A percentile compares a stretch with the other conserved stretches of the same genome.
These are phyloP conservation scores for Tinea trinotella DNA, from an alignment of 2,888 invertebrate genomes.

Conservation along the genomic window DNA sequence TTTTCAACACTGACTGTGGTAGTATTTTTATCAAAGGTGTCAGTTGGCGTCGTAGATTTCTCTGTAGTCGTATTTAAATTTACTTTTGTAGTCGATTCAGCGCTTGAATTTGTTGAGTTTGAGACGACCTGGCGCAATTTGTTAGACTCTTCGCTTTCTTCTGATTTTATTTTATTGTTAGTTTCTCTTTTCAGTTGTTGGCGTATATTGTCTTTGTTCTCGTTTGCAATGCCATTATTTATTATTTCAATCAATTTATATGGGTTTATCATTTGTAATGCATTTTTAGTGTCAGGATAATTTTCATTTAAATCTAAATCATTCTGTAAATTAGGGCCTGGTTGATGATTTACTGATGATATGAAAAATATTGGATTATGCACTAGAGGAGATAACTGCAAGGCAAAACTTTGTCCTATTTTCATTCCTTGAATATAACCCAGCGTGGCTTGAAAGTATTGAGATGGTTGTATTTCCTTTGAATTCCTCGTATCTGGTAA, in stretches of 20 bases:
- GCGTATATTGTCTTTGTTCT: not conserved
- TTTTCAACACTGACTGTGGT: constrained; percentile 26
- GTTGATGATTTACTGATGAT: constrained; percentile 33
- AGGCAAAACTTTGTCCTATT: constrained; percentile 30
- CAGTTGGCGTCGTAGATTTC: constrained; percentile 16
- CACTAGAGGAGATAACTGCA: constrained; percentile 29
- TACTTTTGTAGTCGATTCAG: not conserved
- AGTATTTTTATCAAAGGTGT: constrained; percentile 20
- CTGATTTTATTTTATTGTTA: not conserved
- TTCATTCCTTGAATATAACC: constrained; percentile 32
- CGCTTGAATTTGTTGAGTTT: not conserved
- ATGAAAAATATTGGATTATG: constrained; percentile 32
- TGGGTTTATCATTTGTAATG: constrained; percentile 1
- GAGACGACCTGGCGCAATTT: not conserved
- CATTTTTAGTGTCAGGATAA: not conserved
- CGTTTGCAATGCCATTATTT: not conserved
- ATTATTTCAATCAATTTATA: not conserved
- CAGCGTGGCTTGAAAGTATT: constrained; percentile 30
- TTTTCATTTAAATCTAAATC: not conserved
- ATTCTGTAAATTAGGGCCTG: constrained; percentile 32
- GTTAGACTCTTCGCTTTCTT: not conserved
- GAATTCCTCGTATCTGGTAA: constrained; percentile 26
- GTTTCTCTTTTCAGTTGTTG: not conserved
- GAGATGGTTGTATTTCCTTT: constrained; percentile 23
- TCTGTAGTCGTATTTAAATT: constrained; percentile 1